Conservation (phyloP, 2,888 invertebrate genomes). For the Mythimna impura region DNA sequence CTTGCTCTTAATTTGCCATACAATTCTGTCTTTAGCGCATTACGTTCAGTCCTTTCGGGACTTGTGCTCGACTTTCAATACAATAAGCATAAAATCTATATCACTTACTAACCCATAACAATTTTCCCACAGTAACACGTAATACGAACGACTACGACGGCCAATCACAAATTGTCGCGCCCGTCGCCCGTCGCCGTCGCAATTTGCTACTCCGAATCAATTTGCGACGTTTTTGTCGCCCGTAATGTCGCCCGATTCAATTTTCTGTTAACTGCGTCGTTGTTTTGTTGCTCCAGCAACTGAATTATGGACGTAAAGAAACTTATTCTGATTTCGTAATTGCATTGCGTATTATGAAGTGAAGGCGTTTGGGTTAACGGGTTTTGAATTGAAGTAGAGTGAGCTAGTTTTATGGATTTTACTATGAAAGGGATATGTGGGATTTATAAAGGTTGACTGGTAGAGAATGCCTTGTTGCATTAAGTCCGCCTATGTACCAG, state of each 20-base stretch:
- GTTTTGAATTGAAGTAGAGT: constrained; percentile 18
- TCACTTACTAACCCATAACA: constrained; percentile 2
- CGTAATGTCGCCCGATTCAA: constrained; percentile 84
- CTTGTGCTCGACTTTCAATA: too few relatives aligned
- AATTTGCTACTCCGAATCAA: constrained; percentile 89
- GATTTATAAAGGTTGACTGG: too few relatives aligned
- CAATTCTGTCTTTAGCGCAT: too few relatives aligned
- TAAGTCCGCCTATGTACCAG: too few relatives aligned
- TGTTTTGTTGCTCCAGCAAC: constrained; percentile 61
- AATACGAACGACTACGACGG: constrained; percentile 63
- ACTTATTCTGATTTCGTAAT: constrained; percentile 66
- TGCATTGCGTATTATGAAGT: constrained; percentile 57
- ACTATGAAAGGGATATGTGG: not conserved
- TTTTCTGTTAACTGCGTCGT: constrained; percentile 67
- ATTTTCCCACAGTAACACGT: constrained; percentile 57
- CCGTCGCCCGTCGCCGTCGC: constrained; percentile 67
- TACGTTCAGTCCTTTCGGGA: too few relatives aligned
- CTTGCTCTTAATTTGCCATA: too few relatives aligned
- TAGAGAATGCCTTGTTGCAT: too few relatives aligned
- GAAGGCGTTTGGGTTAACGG: constrained; percentile 45
- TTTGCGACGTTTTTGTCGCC: constrained; percentile 85
- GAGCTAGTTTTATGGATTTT: constrained; percentile 8
- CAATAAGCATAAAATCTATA: constrained; percentile 5
- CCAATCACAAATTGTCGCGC: constrained; percentile 66
- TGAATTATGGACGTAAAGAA: constrained; percentile 64